These are phyloP conservation scores for Lepus timidus DNA, from an alignment of 2,113 vertebrate species.

Conservation along the genomic window DNA sequence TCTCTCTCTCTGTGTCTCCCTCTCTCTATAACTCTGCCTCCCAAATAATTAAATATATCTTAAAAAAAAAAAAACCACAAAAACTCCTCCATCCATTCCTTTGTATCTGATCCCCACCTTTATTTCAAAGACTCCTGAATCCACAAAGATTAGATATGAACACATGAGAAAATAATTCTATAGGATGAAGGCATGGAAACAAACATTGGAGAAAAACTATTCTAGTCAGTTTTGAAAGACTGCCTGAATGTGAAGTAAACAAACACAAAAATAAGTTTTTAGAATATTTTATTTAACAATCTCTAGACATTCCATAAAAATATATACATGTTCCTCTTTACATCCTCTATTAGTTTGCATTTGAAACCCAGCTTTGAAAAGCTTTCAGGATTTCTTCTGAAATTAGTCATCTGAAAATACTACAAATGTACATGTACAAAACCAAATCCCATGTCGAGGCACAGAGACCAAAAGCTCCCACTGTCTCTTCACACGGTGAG, in stretches of 20 bases:
- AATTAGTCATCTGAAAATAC: not conserved
- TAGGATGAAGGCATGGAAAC: constrained; percentile 24
- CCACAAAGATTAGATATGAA: not conserved
- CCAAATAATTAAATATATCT: no score
- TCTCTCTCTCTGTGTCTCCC: no score
- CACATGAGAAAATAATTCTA: constrained; percentile 40
- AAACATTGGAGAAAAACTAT: not conserved
- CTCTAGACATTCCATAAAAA: not conserved
- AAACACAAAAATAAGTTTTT: constrained; percentile 56
- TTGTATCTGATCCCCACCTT: accelerated
- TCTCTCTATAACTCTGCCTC: no score
- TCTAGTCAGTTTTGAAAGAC: constrained; percentile 21
- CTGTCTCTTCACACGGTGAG: not conserved
- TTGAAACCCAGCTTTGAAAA: constrained; percentile 13
- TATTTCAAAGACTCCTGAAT: not conserved
- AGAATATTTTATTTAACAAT: constrained; percentile 70
- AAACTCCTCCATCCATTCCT: not conserved
- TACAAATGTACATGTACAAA: not conserved
- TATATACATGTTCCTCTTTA: constrained; percentile 3
- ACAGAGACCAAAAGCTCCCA: not conserved
- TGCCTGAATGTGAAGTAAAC: constrained; percentile 36
- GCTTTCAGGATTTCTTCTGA: not conserved
- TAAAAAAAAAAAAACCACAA: no score
- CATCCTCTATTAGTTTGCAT: not conserved
- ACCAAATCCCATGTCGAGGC: not conserved